Percentiles rank a stretch among this genome's conserved stretches.
Conservation (phyloP, 2,113 vertebrate genomes). For the Campylorhamphus procurvoides region DNA sequence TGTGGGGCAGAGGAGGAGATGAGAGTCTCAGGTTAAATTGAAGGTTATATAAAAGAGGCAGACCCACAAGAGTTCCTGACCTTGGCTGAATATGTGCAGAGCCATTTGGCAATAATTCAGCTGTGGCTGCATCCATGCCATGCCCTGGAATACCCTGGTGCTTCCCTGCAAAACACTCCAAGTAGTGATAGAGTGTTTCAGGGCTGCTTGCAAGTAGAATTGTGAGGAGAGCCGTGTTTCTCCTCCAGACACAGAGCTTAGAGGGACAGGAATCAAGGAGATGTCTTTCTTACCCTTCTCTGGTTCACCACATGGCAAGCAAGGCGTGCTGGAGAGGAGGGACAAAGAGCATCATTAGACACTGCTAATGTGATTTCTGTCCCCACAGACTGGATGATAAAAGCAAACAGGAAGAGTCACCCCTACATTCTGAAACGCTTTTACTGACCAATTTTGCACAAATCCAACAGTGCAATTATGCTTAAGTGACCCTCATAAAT, state of each 20-base stretch:
- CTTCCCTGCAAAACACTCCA: neutral
- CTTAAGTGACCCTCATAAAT: neutral
- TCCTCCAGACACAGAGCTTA: neutral
- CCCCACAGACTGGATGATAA: neutral
- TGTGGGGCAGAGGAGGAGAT: neutral
- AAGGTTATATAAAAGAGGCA: neutral
- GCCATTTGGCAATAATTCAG: neutral
- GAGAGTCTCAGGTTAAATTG: neutral
- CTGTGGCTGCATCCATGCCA: neutral
- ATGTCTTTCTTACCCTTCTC: neutral
- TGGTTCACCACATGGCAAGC: neutral
- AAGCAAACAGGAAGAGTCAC: neutral
- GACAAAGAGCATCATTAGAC: neutral
- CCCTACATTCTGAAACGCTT: neutral
- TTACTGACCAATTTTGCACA: neutral
- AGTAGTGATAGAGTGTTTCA: neutral
- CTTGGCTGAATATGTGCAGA: neutral
- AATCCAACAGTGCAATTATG: neutral
- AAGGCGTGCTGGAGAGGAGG: neutral
- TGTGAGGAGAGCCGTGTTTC: neutral
- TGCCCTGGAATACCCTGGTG: neutral
- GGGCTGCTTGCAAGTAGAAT: neutral
- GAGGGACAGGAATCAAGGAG: neutral
- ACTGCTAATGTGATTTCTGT: neutral
- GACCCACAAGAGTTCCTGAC: neutral